Percentiles rank a stretch among this genome's conserved stretches.
These are phyloP conservation scores for Athrips mouffetella DNA, from an alignment of 2,888 invertebrate species.

Conservation along the genomic window DNA sequence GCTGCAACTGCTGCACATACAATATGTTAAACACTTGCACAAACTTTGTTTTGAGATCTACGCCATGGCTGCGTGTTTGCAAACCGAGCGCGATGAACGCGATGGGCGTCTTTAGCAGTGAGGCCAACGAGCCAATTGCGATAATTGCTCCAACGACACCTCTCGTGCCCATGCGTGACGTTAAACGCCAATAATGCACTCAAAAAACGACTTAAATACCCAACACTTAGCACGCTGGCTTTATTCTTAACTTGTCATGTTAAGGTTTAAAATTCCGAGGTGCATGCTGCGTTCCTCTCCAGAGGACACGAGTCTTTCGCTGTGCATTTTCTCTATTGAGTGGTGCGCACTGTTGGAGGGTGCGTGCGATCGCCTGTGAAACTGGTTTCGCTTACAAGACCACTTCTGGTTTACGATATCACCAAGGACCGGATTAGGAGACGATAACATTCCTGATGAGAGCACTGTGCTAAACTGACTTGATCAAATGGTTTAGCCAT, in stretches of 20 bases:
- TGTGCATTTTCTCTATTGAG: slow-evolving; percentile 57
- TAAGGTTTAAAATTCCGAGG: slow-evolving; percentile 45
- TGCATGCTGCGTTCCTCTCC: slow-evolving; percentile 36
- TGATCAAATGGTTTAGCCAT: slow-evolving; percentile 60
- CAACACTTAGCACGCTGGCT: slow-evolving; percentile 34
- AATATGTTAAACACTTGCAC: no score
- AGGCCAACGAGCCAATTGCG: slow-evolving; percentile 74
- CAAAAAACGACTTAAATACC: slow-evolving; percentile 47
- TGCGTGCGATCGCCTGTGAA: slow-evolving; percentile 59
- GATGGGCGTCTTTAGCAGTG: slow-evolving; percentile 69
- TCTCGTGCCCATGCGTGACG: slow-evolving; percentile 69
- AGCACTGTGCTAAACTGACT: slow-evolving; percentile 63
- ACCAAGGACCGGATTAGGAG: slow-evolving; percentile 70
- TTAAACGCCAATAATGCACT: slow-evolving; percentile 44
- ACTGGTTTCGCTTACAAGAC: slow-evolving; percentile 68
- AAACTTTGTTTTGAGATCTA: slow-evolving; percentile 5
- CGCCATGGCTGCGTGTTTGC: slow-evolving; percentile 9
- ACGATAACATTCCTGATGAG: slow-evolving; percentile 69
- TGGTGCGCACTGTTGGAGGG: slow-evolving; percentile 43
- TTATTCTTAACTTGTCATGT: slow-evolving; percentile 32
- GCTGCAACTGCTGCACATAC: no score
- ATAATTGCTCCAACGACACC: slow-evolving; percentile 74
- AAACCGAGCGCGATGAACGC: slow-evolving; percentile 33
- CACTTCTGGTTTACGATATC: slow-evolving; percentile 74
- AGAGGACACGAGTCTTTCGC: slow-evolving; percentile 41